Percentiles rank a stretch among this genome's conserved stretches.
Evolutionary conservation across 2,888 invertebrate genomes (phyloP).

Genomic region (Temnothorax ravouxi): DNA sequence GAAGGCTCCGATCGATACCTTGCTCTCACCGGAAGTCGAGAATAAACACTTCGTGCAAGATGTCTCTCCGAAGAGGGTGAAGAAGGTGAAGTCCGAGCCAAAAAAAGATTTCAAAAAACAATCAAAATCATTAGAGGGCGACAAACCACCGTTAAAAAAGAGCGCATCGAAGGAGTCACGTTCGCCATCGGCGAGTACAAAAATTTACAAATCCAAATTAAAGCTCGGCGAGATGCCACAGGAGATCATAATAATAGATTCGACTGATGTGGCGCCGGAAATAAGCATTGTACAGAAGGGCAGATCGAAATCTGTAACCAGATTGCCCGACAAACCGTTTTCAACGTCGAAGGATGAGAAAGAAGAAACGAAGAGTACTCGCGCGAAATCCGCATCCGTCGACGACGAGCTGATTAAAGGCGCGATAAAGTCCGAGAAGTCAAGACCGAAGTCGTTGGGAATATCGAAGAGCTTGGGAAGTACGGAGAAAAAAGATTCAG

Average conservation of each 20-base stretch:
- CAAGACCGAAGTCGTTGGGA: conserved; percentile 84
- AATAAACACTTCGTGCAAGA: conserved; percentile 84
- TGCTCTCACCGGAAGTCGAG: conserved; percentile 84
- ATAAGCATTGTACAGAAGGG: conserved; percentile 85
- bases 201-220: conserved; percentile 85
- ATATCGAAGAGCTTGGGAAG: conserved; percentile 85
- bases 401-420: conserved; percentile 84
- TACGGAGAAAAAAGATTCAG: conserved; percentile 82
- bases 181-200: conserved; percentile 79
- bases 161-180: conserved; percentile 81
- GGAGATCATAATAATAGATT: conserved; percentile 85
- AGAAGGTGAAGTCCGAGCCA: conserved; percentile 80
- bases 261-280: conserved; percentile 83
- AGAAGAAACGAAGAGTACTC: conserved; percentile 79
- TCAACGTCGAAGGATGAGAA: conserved; percentile 81
- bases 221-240: conserved; percentile 85
- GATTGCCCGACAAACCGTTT: conserved; percentile 81
- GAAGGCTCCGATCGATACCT: conserved; percentile 85
- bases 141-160: conserved; percentile 84
- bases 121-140: conserved; percentile 84
- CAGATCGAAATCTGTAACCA: conserved; percentile 84
- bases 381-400: conserved; percentile 83
- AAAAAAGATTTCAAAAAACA: conserved; percentile 85
- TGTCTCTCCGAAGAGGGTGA: conserved; percentile 83
- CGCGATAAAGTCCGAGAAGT: conserved; percentile 79